Evolutionary conservation across 1,140 invertebrate genomes (phyloP), one percentile per base, ranked within the genome.

Genomic region (Potamilus streckersoni): DNA sequence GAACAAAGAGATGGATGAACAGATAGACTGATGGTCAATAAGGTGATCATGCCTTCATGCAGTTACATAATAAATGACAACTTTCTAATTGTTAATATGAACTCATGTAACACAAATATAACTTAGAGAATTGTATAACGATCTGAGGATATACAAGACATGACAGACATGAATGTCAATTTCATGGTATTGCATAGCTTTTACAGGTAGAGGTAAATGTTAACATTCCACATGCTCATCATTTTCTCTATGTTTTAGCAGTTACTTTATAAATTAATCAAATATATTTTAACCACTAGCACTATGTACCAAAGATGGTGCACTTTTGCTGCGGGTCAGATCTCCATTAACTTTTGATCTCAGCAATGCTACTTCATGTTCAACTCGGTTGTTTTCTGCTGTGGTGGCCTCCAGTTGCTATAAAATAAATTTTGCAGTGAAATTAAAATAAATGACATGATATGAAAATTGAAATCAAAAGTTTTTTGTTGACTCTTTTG

Each of bases 361-460:
- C 31, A 97, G 88, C 23, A 96, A 92, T 31, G 96, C 92, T 75
- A 97, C 90, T 86, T 97, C 96, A 81, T 96, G 94, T 88, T 97
- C 96, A 57, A 97, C 88, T 14, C 94, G 93, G 15, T 95, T 95
- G 88, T 96, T 97, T 76, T 96, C 95, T 1, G 95, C 94, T 19
- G 96, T 95, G 1, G 95, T 96, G 86, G 96, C 95, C 89, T 97
- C 96, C 73, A 97, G 89, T 93, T 95, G 95, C 94, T 96, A 88
- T 23, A 90, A 88, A 20, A 75, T 49, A 49, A 49, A 49, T 49
- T 49, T 49, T 49, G 6, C 38, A 49, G 38, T 49, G 38, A 49
- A 49, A 8, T 49, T 49, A 49, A 8, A 49, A 49, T 49, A 49
- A 49, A 49, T 8, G 38, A 8, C 38, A 49, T 8, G 38, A 49